A percentile compares a stretch with the other conserved stretches of the same genome.
Evolutionary conservation across 1,140 invertebrate species (phyloP).

Genomic region (Carposina sasakii): DNA sequence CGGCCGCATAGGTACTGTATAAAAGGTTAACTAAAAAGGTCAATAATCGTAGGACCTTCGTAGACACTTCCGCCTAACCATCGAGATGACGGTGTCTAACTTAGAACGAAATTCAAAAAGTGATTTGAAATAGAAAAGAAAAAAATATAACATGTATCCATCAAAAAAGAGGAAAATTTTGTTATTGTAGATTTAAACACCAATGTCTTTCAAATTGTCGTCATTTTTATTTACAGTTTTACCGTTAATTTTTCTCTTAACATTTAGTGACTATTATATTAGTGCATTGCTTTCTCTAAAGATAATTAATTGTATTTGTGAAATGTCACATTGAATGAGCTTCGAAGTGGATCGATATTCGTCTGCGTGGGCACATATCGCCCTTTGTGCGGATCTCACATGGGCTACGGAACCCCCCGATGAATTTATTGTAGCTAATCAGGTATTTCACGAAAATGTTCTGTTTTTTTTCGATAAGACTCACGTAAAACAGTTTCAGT

Average conservation of each 20-base stretch:
- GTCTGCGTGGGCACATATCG: slow-evolving; percentile 64
- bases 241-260: slow-evolving; percentile 57
- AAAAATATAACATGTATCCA: slow-evolving; percentile 61
- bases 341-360: slow-evolving; percentile 65
- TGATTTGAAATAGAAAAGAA: slow-evolving; percentile 63
- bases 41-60: too few relatives aligned
- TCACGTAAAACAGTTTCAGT: too few relatives aligned
- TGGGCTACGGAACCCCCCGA: slow-evolving; percentile 61
- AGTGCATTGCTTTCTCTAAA: slow-evolving; percentile 55
- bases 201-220: slow-evolving; percentile 67
- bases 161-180: slow-evolving; percentile 70
- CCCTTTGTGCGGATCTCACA: slow-evolving; percentile 67
- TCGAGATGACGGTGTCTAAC: slow-evolving; percentile 49
- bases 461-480: too few relatives aligned
- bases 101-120: slow-evolving; percentile 60
- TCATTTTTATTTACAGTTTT: slow-evolving; percentile 66
- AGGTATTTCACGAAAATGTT: slow-evolving; percentile 39
- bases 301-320: slow-evolving; percentile 58
- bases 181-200: slow-evolving; percentile 65
- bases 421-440: slow-evolving; percentile 64
- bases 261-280: slow-evolving; percentile 64
- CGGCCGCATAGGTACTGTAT: too few relatives aligned
- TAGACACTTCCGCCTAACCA: slow-evolving; percentile 38
- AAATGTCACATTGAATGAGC: slow-evolving; percentile 70
- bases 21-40: too few relatives aligned